Percentiles rank a stretch among this genome's conserved stretches.
Conservation (phyloP, 2,113 vertebrate species). For the Platysteira castanea region DNA sequence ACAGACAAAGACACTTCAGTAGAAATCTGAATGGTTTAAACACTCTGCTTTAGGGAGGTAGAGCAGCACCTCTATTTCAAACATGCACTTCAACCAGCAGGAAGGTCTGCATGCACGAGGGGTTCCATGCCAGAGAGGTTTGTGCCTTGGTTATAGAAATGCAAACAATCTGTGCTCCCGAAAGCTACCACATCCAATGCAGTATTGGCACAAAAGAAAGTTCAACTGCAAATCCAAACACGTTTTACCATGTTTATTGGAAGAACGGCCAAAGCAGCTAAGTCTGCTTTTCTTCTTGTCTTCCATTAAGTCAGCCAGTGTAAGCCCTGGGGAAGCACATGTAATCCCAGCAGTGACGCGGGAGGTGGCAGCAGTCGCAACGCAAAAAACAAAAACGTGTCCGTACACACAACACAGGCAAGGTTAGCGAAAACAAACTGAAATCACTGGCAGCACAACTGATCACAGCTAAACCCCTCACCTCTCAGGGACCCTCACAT, state of each 20-base stretch:
- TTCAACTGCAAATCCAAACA: slow-evolving; percentile 69
- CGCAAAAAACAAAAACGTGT: slow-evolving; percentile 48
- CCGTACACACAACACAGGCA: slow-evolving; percentile 37
- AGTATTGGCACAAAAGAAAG: slow-evolving; percentile 15
- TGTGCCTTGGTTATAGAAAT: background rate
- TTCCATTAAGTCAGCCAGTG: slow-evolving; percentile 91
- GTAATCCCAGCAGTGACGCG: slow-evolving; percentile 84
- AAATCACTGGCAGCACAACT: background rate
- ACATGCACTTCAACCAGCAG: slow-evolving; percentile 55
- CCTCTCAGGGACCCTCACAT: background rate
- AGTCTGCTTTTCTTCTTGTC: slow-evolving; percentile 97
- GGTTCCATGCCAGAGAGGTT: slow-evolving; percentile 29
- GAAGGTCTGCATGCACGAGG: slow-evolving; percentile 10
- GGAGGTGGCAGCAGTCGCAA: slow-evolving; percentile 85
- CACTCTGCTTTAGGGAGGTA: background rate
- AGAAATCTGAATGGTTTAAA: background rate
- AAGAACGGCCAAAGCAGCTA: slow-evolving; percentile 91
- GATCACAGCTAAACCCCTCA: background rate
- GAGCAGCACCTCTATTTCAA: slow-evolving; percentile 6
- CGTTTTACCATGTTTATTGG: slow-evolving; percentile 95
- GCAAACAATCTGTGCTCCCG: background rate
- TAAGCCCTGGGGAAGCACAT: slow-evolving; percentile 90
- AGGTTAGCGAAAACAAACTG: background rate
- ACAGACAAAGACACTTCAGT: background rate
- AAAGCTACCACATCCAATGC: slow-evolving; percentile 15